These are phyloP conservation scores for Acipenser oxyrinchus DNA, from an alignment of 2,797 vertebrate species.

Conservation along the genomic window DNA sequence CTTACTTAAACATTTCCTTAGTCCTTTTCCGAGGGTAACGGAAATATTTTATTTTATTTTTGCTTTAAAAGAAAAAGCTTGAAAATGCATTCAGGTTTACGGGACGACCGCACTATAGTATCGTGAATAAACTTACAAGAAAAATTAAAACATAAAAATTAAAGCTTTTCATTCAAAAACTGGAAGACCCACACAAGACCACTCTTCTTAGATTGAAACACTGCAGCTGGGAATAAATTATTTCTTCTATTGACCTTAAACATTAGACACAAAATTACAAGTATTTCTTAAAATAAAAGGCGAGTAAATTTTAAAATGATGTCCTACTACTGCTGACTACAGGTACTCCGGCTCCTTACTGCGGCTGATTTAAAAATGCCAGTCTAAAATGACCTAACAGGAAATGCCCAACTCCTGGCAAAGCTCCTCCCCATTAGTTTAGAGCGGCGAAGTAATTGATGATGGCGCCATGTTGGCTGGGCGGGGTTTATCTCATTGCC, in stretches of 20 bases:
- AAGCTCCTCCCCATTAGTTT: slow-evolving; percentile 42
- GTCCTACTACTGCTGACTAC: slow-evolving; percentile 30
- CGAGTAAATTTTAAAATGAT: slow-evolving; percentile 6
- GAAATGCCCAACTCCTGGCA: slow-evolving; percentile 67
- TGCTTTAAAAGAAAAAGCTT: slow-evolving; percentile 19
- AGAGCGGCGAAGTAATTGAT: slow-evolving; percentile 42
- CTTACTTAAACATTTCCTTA: too few species aligned
- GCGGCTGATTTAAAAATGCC: slow-evolving; percentile 76
- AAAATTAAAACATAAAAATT: slow-evolving; percentile 8
- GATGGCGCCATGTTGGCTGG: slow-evolving; percentile 57
- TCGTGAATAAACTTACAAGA: slow-evolving; percentile 5
- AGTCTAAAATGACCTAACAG: slow-evolving; percentile 62
- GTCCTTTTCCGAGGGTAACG: slow-evolving; percentile 4
- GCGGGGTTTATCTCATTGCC: slow-evolving; percentile 20
- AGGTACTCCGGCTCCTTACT: slow-evolving; percentile 11
- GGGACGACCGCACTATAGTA: neutral
- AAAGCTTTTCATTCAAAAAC: slow-evolving; percentile 15
- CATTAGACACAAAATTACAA: neutral
- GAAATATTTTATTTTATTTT: neutral
- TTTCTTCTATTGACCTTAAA: neutral
- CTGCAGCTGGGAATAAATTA: neutral
- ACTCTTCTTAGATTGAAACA: slow-evolving; percentile 16
- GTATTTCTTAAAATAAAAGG: slow-evolving; percentile 9
- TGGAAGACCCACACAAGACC: slow-evolving; percentile 12
- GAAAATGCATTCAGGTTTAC: slow-evolving; percentile 17